phyloP scores from a whole-genome alignment of 2,888 invertebrate genomes.

The Caenorhabditis sp. region DNA sequence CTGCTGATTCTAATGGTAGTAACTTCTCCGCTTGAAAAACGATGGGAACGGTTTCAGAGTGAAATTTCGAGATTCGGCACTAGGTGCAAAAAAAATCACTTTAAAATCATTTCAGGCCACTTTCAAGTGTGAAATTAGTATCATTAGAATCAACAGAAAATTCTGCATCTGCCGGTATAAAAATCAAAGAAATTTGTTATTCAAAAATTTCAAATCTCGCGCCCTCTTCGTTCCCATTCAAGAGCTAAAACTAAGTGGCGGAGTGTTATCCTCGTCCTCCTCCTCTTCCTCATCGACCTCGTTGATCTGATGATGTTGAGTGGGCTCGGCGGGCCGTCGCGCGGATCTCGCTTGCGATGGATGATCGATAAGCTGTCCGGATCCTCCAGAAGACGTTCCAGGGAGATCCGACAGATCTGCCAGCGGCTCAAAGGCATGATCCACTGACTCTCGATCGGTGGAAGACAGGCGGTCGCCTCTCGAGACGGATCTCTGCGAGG shows the following conservation, averaged over 20 bases:
- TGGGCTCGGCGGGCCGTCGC: background rate
- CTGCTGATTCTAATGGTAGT: too few species aligned
- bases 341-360: background rate
- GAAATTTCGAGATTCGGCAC: background rate
- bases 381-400: background rate
- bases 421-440: constrained; percentile 18
- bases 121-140: background rate
- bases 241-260: constrained; percentile 55
- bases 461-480: too few species aligned
- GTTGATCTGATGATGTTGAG: constrained; percentile 25
- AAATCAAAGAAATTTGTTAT: background rate
- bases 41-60: too few species aligned
- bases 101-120: background rate
- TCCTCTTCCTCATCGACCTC: constrained; percentile 49
- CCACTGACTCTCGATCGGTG: too few species aligned
- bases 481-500: background rate
- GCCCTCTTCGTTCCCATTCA: constrained; percentile 1
- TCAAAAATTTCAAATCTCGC: background rate
- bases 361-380: background rate
- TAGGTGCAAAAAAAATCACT: too few species aligned
- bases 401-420: constrained; percentile 30
- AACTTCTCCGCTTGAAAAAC: too few species aligned
- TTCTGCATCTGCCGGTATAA: background rate
- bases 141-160: background rate
- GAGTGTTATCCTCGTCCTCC: constrained; percentile 53